Conservation (phyloP, 1,140 invertebrate genomes). For the Zophobas atratus region DNA sequence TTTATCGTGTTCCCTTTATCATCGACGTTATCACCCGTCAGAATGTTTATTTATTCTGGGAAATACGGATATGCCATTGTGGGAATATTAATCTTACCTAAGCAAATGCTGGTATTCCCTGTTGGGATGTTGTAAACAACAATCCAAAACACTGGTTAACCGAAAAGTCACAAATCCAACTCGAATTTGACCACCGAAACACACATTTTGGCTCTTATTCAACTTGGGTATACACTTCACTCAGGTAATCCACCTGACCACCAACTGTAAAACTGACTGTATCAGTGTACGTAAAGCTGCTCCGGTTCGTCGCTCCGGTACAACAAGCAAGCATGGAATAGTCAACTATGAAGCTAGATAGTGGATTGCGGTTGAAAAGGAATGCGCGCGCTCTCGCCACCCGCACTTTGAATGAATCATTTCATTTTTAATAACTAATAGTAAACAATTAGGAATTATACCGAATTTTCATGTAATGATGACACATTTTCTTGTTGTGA, state of each 20-base stretch:
- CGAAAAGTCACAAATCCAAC: not conserved
- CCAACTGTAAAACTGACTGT: slow-evolving; percentile 38
- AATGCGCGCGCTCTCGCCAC: slow-evolving; percentile 38
- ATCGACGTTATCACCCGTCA: no score
- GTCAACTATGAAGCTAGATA: slow-evolving; percentile 28
- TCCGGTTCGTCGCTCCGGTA: slow-evolving; percentile 34
- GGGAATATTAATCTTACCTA: not conserved
- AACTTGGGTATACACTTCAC: slow-evolving; percentile 4
- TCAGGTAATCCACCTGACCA: slow-evolving; percentile 38
- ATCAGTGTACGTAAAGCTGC: slow-evolving; percentile 7
- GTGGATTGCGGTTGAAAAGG: slow-evolving; percentile 25
- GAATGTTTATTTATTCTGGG: no score
- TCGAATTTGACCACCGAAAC: not conserved
- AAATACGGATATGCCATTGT: no score
- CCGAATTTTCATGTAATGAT: not conserved
- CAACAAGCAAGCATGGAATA: slow-evolving; percentile 34
- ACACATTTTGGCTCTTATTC: slow-evolving; percentile 1
- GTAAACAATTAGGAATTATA: not conserved
- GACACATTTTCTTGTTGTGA: not conserved
- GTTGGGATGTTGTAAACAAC: not conserved
- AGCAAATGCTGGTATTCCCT: not conserved
- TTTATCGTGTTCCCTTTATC: no score
- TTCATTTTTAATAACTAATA: slow-evolving; percentile 15
- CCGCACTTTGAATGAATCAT: slow-evolving; percentile 35
- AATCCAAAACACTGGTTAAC: slow-evolving; percentile 6